phyloP scores from a whole-genome alignment of 2,888 invertebrate species.

The Scaptomyza parva region DNA sequence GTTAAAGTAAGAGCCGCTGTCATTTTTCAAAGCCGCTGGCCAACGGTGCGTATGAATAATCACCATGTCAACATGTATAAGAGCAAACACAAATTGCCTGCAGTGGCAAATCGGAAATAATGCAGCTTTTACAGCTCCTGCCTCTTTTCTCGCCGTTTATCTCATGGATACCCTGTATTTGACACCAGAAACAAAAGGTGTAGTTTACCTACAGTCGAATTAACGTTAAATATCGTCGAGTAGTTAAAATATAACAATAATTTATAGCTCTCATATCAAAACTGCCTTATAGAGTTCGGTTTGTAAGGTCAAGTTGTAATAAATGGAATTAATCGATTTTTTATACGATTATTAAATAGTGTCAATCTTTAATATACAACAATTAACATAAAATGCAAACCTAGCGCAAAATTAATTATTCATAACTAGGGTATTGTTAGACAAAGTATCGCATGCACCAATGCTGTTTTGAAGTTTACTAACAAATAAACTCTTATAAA shows the following conservation, averaged over 20 bases:
- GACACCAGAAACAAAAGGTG: neutral
- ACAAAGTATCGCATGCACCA: constrained; percentile 10
- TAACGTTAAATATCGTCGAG: too few species aligned
- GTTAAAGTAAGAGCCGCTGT: constrained; percentile 26
- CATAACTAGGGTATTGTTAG: constrained; percentile 27
- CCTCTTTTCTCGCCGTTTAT: constrained; percentile 26
- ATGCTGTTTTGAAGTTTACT: constrained; percentile 27
- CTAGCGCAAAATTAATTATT: neutral
- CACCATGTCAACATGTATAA: constrained; percentile 55
- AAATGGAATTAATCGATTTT: neutral
- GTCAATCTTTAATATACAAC: neutral
- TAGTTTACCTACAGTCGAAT: neutral
- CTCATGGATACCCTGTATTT: constrained; percentile 21
- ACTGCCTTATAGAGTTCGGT: too few species aligned
- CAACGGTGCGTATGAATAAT: constrained; percentile 71
- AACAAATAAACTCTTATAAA: constrained; percentile 64
- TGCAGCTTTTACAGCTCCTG: constrained; percentile 16
- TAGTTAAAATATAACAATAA: too few species aligned
- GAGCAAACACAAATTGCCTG: constrained; percentile 42
- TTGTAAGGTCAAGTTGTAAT: neutral
- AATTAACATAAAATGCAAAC: neutral
- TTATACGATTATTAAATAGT: neutral
- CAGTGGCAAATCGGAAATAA: constrained; percentile 17
- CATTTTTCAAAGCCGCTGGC: constrained; percentile 41
- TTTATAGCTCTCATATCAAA: too few species aligned